Conservation (phyloP, 2,113 vertebrate species). For the Formicarius rufipectus region DNA sequence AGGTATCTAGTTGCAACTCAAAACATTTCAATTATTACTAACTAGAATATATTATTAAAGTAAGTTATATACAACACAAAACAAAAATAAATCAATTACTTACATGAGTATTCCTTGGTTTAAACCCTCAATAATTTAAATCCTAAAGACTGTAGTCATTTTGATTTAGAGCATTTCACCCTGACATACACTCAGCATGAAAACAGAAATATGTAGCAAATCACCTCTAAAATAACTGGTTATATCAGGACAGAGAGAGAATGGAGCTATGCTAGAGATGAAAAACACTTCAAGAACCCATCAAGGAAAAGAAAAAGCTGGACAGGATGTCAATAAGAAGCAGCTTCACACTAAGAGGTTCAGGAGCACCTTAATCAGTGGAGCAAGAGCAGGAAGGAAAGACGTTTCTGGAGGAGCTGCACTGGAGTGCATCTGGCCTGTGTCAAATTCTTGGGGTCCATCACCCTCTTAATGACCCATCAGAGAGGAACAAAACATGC, state of each 20-base stretch:
- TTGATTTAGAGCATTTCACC: neutral
- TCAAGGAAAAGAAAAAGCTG: neutral
- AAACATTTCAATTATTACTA: constrained; percentile 19
- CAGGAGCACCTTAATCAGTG: constrained; percentile 3
- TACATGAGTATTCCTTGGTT: neutral
- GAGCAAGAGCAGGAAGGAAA: neutral
- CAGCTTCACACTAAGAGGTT: neutral
- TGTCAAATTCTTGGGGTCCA: constrained; percentile 15
- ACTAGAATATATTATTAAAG: neutral
- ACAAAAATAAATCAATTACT: neutral
- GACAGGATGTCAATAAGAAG: neutral
- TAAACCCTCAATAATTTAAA: constrained; percentile 18
- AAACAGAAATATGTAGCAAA: neutral
- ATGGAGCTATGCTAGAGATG: neutral
- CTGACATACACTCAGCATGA: neutral
- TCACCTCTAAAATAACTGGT: neutral
- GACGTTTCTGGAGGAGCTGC: neutral
- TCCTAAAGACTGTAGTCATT: neutral
- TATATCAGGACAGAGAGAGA: neutral
- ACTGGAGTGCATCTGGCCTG: neutral
- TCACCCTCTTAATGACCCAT: neutral
- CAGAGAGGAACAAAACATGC: neutral
- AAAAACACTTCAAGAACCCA: neutral
- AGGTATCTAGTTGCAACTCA: neutral
- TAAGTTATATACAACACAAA: neutral